A percentile compares a stretch with the other conserved stretches of the same genome.
These are phyloP conservation scores for Carterocephalus palaemon DNA, from an alignment of 2,888 invertebrate genomes.

Conservation along the genomic window DNA sequence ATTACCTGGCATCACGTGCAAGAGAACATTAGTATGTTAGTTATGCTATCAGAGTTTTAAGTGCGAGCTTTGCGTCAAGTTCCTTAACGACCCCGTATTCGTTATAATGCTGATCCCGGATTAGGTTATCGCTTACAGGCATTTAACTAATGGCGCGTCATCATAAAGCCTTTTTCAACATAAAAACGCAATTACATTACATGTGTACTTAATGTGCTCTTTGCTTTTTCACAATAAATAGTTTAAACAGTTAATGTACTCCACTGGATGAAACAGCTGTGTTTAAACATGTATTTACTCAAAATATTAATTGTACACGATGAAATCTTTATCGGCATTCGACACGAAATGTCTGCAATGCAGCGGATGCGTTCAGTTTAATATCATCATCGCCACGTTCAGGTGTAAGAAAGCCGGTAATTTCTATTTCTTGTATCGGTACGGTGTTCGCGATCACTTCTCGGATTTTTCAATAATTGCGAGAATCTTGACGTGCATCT, in stretches of 20 bases:
- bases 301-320: constrained; percentile 7
- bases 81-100: constrained; percentile 17
- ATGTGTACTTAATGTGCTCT: constrained; percentile 1
- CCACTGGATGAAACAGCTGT: constrained; percentile 11
- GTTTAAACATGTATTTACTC: too few species aligned
- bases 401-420: constrained; percentile 23
- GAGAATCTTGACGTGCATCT: constrained; percentile 32
- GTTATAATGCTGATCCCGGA: constrained; percentile 20
- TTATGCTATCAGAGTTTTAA: constrained; percentile 20
- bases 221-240: constrained; percentile 6
- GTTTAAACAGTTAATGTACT: constrained; percentile 2
- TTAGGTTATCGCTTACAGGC: constrained; percentile 22
- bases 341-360: constrained; percentile 17
- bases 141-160: constrained; percentile 18
- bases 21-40: constrained; percentile 16
- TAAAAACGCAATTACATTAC: constrained; percentile 16
- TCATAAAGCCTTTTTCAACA: constrained; percentile 16
- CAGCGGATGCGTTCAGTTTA: constrained; percentile 21
- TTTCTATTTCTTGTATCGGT: constrained; percentile 25
- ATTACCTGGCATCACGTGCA: constrained; percentile 21
- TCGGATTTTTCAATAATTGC: constrained; percentile 33
- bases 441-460: constrained; percentile 24
- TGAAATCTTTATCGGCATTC: constrained; percentile 17
- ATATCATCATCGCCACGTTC: constrained; percentile 22
- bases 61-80: constrained; percentile 18